Evolutionary conservation across 2,888 invertebrate species (phyloP).

Genomic region (Bellardia bayeri): DNA sequence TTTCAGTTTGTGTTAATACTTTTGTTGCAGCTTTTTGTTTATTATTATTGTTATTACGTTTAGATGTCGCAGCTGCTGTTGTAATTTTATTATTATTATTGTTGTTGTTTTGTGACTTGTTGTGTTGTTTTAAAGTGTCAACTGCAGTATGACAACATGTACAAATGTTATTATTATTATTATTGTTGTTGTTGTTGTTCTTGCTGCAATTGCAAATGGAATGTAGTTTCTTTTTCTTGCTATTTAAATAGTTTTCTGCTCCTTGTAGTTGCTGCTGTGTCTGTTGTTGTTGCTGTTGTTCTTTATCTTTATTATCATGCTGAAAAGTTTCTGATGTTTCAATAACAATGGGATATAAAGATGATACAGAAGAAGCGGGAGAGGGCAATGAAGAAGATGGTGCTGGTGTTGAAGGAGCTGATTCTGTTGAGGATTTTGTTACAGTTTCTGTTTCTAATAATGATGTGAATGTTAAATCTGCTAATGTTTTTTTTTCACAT

Average conservation of each 20-base stretch:
- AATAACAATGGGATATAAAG: conserved; percentile 74
- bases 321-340: conserved; percentile 70
- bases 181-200: conserved; percentile 26
- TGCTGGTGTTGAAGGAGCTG: conserved; percentile 46
- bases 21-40: conserved; percentile 53
- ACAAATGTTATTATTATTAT: conserved; percentile 20
- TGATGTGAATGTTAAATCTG: conserved; percentile 24
- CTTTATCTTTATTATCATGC: conserved; percentile 38
- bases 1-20: conserved; percentile 41
- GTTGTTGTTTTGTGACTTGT: conserved; percentile 63
- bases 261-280: conserved; percentile 11
- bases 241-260: conserved; percentile 45
- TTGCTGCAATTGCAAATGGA: conserved; percentile 53
- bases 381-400: conserved; percentile 55
- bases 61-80: conserved; percentile 23
- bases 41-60: conserved; percentile 38
- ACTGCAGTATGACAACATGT: conserved; percentile 61
- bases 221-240: conserved; percentile 61
- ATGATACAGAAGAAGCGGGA: conserved; percentile 62
- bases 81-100: conserved; percentile 38
- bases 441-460: conserved; percentile 30
- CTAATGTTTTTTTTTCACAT: conserved; percentile 32
- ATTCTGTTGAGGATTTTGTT: conserved; percentile 47
- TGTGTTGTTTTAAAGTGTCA: conserved; percentile 66
- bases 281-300: conserved; percentile 32